Percentiles rank a stretch among this genome's conserved stretches.
Evolutionary conservation across 2,888 invertebrate genomes (phyloP).

Genomic region (Leptura quadrifasciata): DNA sequence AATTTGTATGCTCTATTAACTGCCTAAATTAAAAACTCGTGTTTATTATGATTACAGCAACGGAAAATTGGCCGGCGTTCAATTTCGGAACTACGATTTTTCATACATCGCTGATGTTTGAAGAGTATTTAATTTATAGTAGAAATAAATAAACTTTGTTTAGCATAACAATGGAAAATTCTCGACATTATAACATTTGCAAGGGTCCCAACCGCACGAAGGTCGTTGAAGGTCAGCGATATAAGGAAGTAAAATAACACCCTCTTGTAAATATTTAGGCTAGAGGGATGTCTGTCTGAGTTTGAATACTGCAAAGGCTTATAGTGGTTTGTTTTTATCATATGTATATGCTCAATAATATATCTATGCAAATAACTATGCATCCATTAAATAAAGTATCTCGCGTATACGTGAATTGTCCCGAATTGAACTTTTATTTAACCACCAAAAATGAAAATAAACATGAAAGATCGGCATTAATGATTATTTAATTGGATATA

Average conservation of each 20-base stretch:
- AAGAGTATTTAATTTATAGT: not conserved
- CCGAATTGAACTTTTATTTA: too few relatives aligned
- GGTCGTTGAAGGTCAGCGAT: conserved; percentile 16
- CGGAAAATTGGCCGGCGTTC: not conserved
- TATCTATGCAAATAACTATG: too few relatives aligned
- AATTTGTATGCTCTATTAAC: not conserved
- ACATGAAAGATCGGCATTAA: too few relatives aligned
- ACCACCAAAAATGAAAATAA: too few relatives aligned
- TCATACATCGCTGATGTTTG: not conserved
- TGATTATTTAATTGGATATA: too few relatives aligned
- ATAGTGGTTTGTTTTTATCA: too few relatives aligned
- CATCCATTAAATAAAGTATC: too few relatives aligned
- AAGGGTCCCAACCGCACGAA: not conserved
- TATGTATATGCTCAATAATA: too few relatives aligned
- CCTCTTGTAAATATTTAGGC: not conserved
- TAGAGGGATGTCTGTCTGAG: not conserved
- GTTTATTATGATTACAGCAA: not conserved
- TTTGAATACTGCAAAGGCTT: not conserved
- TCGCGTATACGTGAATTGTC: too few relatives aligned
- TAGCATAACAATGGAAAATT: not conserved
- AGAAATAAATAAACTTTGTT: not conserved
- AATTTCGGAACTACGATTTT: not conserved
- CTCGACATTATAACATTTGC: not conserved
- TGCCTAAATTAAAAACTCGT: not conserved
- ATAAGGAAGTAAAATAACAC: not conserved